Evolutionary conservation across 2,113 vertebrate species (phyloP), one percentile per base, ranked within the genome.

Genomic region (Crocuta crocuta): DNA sequence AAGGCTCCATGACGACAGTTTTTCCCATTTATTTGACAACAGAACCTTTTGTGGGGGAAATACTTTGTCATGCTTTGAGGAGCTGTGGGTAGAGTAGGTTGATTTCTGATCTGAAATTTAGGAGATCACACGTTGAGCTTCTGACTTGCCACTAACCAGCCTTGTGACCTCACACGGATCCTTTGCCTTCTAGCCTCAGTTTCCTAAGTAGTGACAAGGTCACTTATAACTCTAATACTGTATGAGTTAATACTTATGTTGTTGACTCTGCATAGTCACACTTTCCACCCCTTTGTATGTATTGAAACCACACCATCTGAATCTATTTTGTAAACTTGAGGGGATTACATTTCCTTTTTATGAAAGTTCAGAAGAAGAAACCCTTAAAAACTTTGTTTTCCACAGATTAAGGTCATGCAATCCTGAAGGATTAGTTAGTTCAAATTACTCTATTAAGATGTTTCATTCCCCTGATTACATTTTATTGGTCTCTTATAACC

Each of bases 251-350:
- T 76, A 31, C 71, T 93, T 94, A n/a, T 66, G 4, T 81, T 94
- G 65, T 94, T 97, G 92, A 93, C 65, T 91, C n/a, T 89, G 24
- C 17, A 66, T 83, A 39, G 86, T 95, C 50, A 70, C 10, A 83
- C 39, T 95, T 87, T 80, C 39, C 9, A 80, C 58, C 33, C 73
- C 33, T 94, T 95, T 95, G 45, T 79, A 74, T 94, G 35, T 92
- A 1, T 86, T 89, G 43, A 93, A 86, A 95, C 45, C 35, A 83
- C 76, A 39, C 2, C 26, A 17, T 91, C 63, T 71, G 61, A 87
- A 24, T 79, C 28, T 92, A 4, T 90, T 95, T 82, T 94, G 23
- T 95, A 71, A 92, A 48, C 15, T 28, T 33, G 58, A 95, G 48
- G 24, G n/a, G 26, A 71, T 97, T 58, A 70, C 0, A 74, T n/a